Percentiles rank a stretch among this genome's conserved stretches.
These are phyloP conservation scores for Ochlodes sylvanus DNA, from an alignment of 2,888 invertebrate genomes.

Conservation along the genomic window DNA sequence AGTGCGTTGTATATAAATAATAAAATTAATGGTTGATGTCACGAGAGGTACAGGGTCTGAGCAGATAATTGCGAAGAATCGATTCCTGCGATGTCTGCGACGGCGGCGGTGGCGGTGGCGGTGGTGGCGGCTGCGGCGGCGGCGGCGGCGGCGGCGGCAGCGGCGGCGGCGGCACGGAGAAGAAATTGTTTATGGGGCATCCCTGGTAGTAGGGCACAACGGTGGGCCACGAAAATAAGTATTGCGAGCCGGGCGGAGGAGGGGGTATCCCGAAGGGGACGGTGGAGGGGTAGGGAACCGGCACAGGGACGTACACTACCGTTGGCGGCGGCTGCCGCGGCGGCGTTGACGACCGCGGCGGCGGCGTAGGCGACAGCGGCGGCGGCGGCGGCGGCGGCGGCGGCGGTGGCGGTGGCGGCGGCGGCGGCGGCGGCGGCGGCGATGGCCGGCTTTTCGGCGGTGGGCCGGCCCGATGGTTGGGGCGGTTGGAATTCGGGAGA, in stretches of 20 bases:
- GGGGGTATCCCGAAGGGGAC: constrained; percentile 16
- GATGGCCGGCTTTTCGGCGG: constrained; percentile 2
- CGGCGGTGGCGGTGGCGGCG: constrained; percentile 13
- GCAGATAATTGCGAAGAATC: not conserved
- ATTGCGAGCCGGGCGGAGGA: constrained; percentile 16
- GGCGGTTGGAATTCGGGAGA: not conserved
- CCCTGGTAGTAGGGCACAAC: constrained; percentile 25
- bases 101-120: not conserved
- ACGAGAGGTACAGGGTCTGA: constrained; percentile 12
- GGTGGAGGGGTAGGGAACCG: not conserved
- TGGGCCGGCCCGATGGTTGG: not conserved
- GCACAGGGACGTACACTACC: constrained; percentile 7
- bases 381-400: constrained; percentile 7
- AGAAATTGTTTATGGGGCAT: constrained; percentile 13
- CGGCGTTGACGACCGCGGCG: constrained; percentile 2
- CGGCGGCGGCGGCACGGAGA: constrained; percentile 1
- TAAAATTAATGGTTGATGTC: constrained; percentile 20
- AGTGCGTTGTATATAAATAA: constrained; percentile 12
- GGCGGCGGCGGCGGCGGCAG: not conserved
- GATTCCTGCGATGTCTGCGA: no score
- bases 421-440: not conserved
- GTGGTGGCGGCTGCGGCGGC: not conserved
- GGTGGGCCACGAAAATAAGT: constrained; percentile 22
- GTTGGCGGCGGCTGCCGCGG: constrained; percentile 7
- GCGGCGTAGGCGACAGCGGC: not conserved